A percentile compares a stretch with the other conserved stretches of the same genome.
phyloP scores from a whole-genome alignment of 2,888 invertebrate genomes.

The Dasysyrphus tricinctus region DNA sequence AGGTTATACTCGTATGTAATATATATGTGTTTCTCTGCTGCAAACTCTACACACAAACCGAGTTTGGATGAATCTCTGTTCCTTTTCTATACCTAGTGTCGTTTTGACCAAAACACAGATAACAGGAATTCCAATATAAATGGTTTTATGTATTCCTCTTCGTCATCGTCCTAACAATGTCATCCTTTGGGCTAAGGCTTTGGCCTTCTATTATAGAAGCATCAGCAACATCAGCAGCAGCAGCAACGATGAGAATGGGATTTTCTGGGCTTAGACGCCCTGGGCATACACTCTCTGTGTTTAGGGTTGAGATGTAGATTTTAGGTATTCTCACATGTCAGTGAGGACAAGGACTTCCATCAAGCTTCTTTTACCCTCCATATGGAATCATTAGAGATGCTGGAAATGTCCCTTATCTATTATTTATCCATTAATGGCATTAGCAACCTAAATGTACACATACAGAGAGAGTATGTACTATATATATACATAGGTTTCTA shows the following conservation, averaged over 20 bases:
- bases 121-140: constrained; percentile 72
- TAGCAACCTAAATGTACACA: constrained; percentile 43
- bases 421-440: constrained; percentile 75
- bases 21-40: constrained; percentile 19
- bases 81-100: constrained; percentile 46
- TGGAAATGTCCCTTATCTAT: constrained; percentile 71
- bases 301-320: constrained; percentile 48
- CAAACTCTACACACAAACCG: constrained; percentile 22
- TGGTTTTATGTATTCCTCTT: constrained; percentile 68
- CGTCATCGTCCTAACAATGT: constrained; percentile 54
- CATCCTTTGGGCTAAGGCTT: constrained; percentile 66
- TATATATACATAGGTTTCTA: neutral
- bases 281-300: constrained; percentile 18
- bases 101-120: constrained; percentile 74
- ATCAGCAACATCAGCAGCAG: constrained; percentile 21
- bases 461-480: neutral
- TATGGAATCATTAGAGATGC: constrained; percentile 65
- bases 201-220: constrained; percentile 20
- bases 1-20: neutral
- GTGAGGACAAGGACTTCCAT: constrained; percentile 17
- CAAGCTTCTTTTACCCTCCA: constrained; percentile 27
- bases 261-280: constrained; percentile 35
- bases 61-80: constrained; percentile 45
- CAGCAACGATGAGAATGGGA: constrained; percentile 23
- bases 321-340: constrained; percentile 35